A percentile compares a stretch with the other conserved stretches of the same genome.
These are phyloP conservation scores for Hexactinellida sp. DNA, from an alignment of 37 sponge, comb jelly and placozoan species.

Conservation along the genomic window DNA sequence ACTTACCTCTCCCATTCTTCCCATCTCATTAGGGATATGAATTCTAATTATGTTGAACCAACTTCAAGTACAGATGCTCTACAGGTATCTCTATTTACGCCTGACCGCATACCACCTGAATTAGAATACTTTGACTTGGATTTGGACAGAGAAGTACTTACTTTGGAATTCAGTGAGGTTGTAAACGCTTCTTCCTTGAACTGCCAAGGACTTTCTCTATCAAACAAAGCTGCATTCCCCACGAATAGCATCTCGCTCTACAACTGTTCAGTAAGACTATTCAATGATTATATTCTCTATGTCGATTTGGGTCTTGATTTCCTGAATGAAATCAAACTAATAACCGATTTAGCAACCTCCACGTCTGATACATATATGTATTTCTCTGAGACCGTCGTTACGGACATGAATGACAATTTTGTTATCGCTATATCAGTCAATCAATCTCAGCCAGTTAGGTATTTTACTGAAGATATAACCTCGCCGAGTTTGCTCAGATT, in stretches of 20 bases:
- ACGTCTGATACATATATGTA: constrained; percentile 42
- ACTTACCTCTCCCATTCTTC: constrained; percentile 33
- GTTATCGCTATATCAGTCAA: constrained; percentile 30
- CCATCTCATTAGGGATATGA: constrained; percentile 52
- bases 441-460: constrained; percentile 25
- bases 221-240: constrained; percentile 22
- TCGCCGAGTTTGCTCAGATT: constrained; percentile 36
- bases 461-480: constrained; percentile 46
- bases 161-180: constrained; percentile 60
- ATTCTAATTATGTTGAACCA: constrained; percentile 37
- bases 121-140: constrained; percentile 52
- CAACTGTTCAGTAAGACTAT: constrained; percentile 25
- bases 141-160: constrained; percentile 41
- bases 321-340: constrained; percentile 48
- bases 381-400: constrained; percentile 32
- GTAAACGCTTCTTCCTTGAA: constrained; percentile 55
- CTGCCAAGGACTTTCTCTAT: constrained; percentile 32
- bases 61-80: constrained; percentile 14
- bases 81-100: constrained; percentile 19
- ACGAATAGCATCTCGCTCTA: constrained; percentile 30
- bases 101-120: constrained; percentile 39
- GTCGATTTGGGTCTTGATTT: constrained; percentile 45
- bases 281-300: constrained; percentile 28
- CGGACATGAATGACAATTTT: constrained; percentile 60
- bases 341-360: constrained; percentile 33